Percentiles rank a stretch among this genome's conserved stretches.
Conservation (phyloP, 1,140 invertebrate species). For the Macrobrachium rosenbergii region DNA sequence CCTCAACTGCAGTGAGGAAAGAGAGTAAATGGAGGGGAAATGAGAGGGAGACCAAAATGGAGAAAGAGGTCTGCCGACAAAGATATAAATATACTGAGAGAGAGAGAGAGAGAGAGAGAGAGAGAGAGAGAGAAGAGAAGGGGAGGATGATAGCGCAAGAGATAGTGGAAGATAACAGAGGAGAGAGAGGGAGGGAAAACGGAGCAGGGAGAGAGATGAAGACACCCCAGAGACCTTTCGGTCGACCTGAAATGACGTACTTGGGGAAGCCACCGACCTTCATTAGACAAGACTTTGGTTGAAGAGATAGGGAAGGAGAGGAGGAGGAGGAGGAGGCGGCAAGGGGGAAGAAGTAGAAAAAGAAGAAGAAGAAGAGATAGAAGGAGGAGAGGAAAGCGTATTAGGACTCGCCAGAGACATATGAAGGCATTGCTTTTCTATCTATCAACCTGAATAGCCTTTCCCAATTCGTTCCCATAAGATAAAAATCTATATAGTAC, state of each 20-base stretch:
- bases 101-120: neutral
- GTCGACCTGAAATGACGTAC: conserved; percentile 48
- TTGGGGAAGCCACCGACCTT: conserved; percentile 7
- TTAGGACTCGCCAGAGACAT: too few species aligned
- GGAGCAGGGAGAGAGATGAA: conserved; percentile 1
- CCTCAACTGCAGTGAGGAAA: neutral
- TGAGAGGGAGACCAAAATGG: neutral
- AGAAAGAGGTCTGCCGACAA: too few species aligned
- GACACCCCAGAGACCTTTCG: conserved; percentile 29
- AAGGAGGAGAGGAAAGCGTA: neutral
- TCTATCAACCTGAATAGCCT: too few species aligned
- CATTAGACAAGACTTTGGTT: conserved; percentile 19
- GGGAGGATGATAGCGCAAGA: neutral
- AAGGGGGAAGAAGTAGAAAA: neutral
- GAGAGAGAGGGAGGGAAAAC: neutral
- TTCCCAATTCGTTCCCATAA: too few species aligned
- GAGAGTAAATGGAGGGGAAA: conserved; percentile 41
- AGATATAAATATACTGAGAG: neutral
- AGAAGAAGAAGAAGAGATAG: neutral
- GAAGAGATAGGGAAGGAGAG: too few species aligned
- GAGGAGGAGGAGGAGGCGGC: neutral
- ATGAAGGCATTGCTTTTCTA: too few species aligned
- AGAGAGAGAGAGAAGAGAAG: neutral
- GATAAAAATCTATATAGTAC: too few species aligned
- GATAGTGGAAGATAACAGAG: conserved; percentile 19